Evolutionary conservation across 2,113 vertebrate species (phyloP).

Genomic region (Montifringilla adamsi): DNA sequence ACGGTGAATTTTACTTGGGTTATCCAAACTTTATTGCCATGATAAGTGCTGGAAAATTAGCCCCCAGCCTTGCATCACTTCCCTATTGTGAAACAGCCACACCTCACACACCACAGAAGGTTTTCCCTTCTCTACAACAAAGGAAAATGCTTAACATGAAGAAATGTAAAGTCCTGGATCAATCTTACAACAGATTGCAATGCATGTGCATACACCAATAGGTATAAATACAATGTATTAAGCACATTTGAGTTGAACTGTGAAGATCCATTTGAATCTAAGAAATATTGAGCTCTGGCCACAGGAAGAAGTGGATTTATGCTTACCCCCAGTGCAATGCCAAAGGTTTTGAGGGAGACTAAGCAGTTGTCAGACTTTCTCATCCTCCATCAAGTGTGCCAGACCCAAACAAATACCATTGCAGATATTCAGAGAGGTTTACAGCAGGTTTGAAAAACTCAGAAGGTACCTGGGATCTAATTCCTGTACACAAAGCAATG

Average conservation of each 20-base stretch:
- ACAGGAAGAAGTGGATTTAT: neutral
- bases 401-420: neutral
- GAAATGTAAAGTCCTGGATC: neutral
- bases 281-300: neutral
- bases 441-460: neutral
- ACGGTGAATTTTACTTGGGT: neutral
- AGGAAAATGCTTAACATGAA: neutral
- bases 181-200: neutral
- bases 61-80: neutral
- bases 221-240: neutral
- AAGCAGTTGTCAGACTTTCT: neutral
- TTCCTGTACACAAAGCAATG: neutral
- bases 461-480: neutral
- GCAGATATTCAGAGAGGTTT: neutral
- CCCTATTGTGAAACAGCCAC: neutral
- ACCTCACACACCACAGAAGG: neutral
- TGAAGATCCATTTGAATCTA: neutral
- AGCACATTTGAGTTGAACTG: neutral
- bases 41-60: neutral
- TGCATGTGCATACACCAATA: neutral
- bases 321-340: neutral
- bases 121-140: neutral
- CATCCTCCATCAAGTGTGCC: neutral
- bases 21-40: neutral
- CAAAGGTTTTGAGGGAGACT: neutral